Evolutionary conservation across 2,797 vertebrate species (phyloP).

Genomic region (Xerus rutilus): DNA sequence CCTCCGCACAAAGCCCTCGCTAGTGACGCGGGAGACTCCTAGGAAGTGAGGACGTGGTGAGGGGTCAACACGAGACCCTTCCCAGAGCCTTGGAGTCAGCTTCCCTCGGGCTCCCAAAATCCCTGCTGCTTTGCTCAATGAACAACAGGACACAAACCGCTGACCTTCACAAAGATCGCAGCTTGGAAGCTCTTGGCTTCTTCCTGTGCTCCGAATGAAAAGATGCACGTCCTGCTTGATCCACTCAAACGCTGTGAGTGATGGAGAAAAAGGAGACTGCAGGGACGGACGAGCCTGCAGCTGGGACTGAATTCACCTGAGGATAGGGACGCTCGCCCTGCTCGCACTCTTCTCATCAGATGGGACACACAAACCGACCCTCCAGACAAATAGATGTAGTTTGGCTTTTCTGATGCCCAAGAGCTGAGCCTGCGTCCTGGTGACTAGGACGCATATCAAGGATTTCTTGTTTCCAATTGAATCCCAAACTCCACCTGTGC

Average conservation of each 20-base stretch:
- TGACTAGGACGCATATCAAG: too few species aligned
- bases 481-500: too few species aligned
- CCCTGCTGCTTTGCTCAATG: background rate
- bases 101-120: too few species aligned
- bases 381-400: background rate
- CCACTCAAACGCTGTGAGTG: background rate
- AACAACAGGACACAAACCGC: background rate
- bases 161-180: background rate
- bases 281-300: background rate
- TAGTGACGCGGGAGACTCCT: too few species aligned
- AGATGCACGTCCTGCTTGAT: too few species aligned
- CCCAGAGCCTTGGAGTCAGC: too few species aligned
- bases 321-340: too few species aligned
- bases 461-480: background rate
- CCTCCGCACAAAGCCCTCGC: too few species aligned
- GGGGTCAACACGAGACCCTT: too few species aligned
- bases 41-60: too few species aligned
- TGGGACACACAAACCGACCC: background rate
- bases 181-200: background rate
- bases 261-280: background rate
- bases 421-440: rapidly evolving
- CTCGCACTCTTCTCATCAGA: too few species aligned
- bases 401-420: background rate
- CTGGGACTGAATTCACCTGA: background rate
- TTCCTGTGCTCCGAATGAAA: background rate